Conservation (phyloP, 2,888 invertebrate species). For the Noctua pronuba region DNA sequence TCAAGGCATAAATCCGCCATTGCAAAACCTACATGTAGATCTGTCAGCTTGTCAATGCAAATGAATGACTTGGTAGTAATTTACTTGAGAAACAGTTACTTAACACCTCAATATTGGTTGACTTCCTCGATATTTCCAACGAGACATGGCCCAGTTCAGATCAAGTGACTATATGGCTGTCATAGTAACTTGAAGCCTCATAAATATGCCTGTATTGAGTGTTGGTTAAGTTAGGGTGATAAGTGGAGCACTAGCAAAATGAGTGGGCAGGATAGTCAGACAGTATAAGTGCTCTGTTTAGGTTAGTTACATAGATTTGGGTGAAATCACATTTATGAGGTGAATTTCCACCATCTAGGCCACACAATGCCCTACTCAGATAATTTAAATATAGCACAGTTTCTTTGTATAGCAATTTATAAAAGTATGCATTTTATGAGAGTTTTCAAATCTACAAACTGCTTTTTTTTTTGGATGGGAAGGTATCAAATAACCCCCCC, state of each 20-base stretch:
- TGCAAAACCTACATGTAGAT: constrained; percentile 28
- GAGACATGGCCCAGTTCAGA: constrained; percentile 56
- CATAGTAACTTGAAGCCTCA: constrained; percentile 9
- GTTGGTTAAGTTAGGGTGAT: not conserved
- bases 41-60: constrained; percentile 58
- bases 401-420: too few species aligned
- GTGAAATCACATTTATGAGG: not conserved
- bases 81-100: constrained; percentile 50
- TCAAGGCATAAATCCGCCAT: constrained; percentile 7
- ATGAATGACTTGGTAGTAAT: constrained; percentile 47
- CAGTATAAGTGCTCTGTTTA: not conserved
- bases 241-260: not conserved
- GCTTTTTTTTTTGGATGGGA: too few species aligned
- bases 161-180: constrained; percentile 40
- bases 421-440: too few species aligned
- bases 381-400: too few species aligned
- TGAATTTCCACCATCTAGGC: not conserved
- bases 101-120: constrained; percentile 51
- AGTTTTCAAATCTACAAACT: too few species aligned
- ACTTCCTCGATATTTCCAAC: constrained; percentile 77
- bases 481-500: too few species aligned
- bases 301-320: not conserved
- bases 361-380: constrained; percentile 1
- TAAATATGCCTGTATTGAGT: constrained; percentile 26
- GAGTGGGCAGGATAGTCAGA: constrained; percentile 8